Base-by-base conservation (phyloP, 1,140 invertebrate genomes). In the Ceratitis capitata region DNA sequence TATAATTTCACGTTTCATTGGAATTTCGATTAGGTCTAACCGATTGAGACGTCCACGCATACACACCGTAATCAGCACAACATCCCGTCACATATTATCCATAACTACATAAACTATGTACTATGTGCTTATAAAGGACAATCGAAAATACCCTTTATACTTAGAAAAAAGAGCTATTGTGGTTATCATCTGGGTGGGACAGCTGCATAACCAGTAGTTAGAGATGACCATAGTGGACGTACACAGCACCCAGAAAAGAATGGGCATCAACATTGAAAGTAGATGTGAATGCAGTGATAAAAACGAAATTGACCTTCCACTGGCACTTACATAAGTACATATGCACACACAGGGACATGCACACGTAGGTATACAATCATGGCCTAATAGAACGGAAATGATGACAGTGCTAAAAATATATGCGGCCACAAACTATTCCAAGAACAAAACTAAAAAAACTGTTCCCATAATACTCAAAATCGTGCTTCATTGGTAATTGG, bases 111-210 rank as follows among this genome's bases (percentile, higher is more conserved):
- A 39, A 39, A 78, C 69, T 78, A 78, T 16, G n/a, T 32, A 78
- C 69, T 78, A 78, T 16, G n/a, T 32, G 23, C 39, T 78, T 78
- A 78, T 45, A n/a, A n/a, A 6, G 7, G 32, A 16, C 69, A 78
- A 45, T 23, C 26, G 39, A 69, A 69, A 39, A 69, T 69, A 69
- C 61, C 61, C 61, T 69, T 69, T 69, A 69, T 69, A 32, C 61
- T 29, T 35, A 58, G 26, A 7, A 35, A 78, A 23, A 9, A 78
- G n/a, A 78, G 69, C 39, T n/a, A 78, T 78, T 78, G 39, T 78
- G 69, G 69, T 78, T 78, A 78, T 78, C 42, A 45, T 78, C 69
- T 78, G 69, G 69, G 69, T 78, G 69, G 69, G 69, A 78, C 69
- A 78, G 69, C 69, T 78, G 32, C 45, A 45, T 32, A 78, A 78